These are phyloP conservation scores for Lynx canadensis DNA, from an alignment of 2,113 vertebrate species.

Conservation along the genomic window DNA sequence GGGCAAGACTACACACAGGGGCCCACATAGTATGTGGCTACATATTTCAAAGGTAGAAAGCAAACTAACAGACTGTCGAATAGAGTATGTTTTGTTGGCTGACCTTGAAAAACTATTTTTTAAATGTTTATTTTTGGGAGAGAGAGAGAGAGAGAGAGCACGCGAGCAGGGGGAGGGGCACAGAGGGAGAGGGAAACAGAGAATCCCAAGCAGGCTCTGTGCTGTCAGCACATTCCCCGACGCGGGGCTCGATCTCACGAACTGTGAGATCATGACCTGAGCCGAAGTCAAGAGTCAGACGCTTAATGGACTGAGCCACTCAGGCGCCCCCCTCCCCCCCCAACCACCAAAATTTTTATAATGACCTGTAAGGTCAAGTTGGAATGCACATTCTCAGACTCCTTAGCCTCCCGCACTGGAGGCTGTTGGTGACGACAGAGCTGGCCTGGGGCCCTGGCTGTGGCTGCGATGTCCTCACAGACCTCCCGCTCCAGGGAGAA, in stretches of 20 bases:
- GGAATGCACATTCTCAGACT: constrained; percentile 15
- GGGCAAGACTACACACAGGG: background rate
- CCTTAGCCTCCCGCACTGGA: background rate
- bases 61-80: background rate
- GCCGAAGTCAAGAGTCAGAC: too few species aligned
- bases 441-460: background rate
- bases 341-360: background rate
- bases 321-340: too few species aligned
- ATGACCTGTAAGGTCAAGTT: background rate
- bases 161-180: too few species aligned
- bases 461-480: background rate
- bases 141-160: too few species aligned
- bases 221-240: too few species aligned
- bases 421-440: background rate
- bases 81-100: constrained; percentile 10
- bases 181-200: too few species aligned
- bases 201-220: too few species aligned
- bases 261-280: too few species aligned
- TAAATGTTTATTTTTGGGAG: too few species aligned
- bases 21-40: background rate
- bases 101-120: background rate
- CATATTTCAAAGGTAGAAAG: background rate
- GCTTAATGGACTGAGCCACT: too few species aligned
- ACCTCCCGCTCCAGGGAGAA: background rate
- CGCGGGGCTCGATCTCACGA: too few species aligned